Evolutionary conservation across 2,797 vertebrate genomes (phyloP).

Genomic region (Amblyraja radiata): DNA sequence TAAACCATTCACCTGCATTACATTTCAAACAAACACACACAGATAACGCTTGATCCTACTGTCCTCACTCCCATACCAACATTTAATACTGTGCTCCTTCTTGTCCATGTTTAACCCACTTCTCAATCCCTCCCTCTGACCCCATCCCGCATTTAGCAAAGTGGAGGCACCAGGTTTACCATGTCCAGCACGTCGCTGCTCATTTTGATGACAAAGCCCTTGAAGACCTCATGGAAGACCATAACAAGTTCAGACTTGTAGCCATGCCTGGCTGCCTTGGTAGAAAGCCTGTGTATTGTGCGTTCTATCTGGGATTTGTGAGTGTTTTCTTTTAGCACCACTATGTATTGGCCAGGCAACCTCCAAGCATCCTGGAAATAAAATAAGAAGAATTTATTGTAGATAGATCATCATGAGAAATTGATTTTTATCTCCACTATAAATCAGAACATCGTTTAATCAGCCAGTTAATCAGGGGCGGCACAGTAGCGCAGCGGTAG

Average conservation of each 20-base stretch:
- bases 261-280: conserved; percentile 59
- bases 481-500: too few relatives aligned
- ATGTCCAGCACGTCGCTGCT: conserved; percentile 61
- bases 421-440: background rate
- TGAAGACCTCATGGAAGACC: conserved; percentile 63
- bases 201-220: conserved; percentile 62
- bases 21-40: background rate
- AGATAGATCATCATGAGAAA: background rate
- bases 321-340: conserved; percentile 60
- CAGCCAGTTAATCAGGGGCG: background rate
- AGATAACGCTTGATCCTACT: background rate
- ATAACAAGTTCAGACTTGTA: conserved; percentile 62
- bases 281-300: conserved; percentile 54
- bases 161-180: conserved; percentile 51
- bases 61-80: background rate
- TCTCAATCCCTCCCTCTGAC: background rate
- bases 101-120: background rate
- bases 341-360: conserved; percentile 68
- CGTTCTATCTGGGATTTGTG: conserved; percentile 55
- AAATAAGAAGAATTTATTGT: background rate
- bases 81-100: background rate
- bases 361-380: conserved; percentile 66
- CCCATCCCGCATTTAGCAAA: background rate
- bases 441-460: background rate
- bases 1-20: background rate